phyloP scores from a whole-genome alignment of 2,797 vertebrate genomes.

The Onychomys leucogaster region DNA sequence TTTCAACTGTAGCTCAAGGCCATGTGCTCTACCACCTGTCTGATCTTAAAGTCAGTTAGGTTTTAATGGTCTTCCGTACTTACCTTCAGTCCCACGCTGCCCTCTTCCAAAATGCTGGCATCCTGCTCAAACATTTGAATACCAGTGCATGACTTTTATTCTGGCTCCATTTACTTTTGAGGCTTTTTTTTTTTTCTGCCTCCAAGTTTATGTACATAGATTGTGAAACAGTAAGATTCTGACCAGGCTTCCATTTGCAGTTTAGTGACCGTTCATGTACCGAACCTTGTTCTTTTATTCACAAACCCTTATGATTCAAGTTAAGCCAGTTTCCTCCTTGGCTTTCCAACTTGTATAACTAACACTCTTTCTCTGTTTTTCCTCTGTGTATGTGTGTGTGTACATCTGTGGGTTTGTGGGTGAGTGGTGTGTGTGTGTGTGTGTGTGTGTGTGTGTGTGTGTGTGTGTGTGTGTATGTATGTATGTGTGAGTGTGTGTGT shows the following conservation, averaged over 20 bases:
- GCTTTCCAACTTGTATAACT: neutral
- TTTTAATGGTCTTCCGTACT: neutral
- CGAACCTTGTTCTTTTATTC: neutral
- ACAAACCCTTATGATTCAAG: neutral
- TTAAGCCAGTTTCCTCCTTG: neutral
- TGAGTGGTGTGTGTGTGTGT: neutral
- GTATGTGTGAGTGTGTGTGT: neutral
- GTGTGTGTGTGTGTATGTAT: neutral
- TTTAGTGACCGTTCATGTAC: neutral
- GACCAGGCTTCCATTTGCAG: neutral
- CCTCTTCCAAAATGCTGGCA: conserved; percentile 17
- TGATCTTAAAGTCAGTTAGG: neutral
- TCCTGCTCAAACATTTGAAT: neutral
- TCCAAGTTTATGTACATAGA: conserved; percentile 25
- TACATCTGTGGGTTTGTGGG: neutral
- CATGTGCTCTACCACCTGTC: neutral
- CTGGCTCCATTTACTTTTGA: neutral
- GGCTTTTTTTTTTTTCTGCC: conserved; percentile 12
- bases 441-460: neutral
- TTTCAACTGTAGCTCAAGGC: conserved; percentile 4
- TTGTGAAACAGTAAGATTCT: conserved; percentile 30
- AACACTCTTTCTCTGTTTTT: neutral
- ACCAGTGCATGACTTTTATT: neutral
- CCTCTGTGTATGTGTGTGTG: neutral
- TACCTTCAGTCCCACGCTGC: neutral